These are phyloP conservation scores for Odontomyia ornata DNA, from an alignment of 2,888 invertebrate genomes.

Conservation along the genomic window DNA sequence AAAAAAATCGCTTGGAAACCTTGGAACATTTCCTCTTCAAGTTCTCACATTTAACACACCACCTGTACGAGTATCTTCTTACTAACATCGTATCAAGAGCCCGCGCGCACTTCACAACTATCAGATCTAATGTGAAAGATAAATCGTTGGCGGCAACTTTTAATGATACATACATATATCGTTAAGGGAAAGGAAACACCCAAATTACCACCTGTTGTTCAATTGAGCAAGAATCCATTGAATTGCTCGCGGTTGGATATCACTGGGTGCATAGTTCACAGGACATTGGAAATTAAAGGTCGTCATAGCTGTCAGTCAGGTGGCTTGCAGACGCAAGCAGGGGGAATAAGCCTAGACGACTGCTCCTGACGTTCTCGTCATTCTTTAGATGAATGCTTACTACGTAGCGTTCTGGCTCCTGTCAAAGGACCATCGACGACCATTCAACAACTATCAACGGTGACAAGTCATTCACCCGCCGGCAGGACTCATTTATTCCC, in stretches of 20 bases:
- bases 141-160: constrained; percentile 16
- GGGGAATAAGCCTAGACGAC: too few species aligned
- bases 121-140: constrained; percentile 14
- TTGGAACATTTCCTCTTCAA: background rate
- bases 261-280: constrained; percentile 10
- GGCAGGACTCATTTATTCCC: background rate
- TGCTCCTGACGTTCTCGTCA: too few species aligned
- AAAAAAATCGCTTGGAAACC: background rate
- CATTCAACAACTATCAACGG: background rate
- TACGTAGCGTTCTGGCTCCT: background rate
- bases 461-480: background rate
- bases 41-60: constrained; percentile 12
- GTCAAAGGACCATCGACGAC: background rate
- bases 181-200: constrained; percentile 44
- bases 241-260: constrained; percentile 1
- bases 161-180: constrained; percentile 42
- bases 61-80: constrained; percentile 14
- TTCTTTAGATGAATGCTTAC: background rate
- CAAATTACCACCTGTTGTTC: constrained; percentile 49
- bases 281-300: background rate
- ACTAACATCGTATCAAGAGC: background rate
- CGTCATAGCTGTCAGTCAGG: background rate
- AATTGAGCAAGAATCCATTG: constrained; percentile 44
- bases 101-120: background rate
- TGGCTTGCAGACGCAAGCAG: too few species aligned